phyloP scores from a whole-genome alignment of 2,113 vertebrate species.

The Alethe diademata region DNA sequence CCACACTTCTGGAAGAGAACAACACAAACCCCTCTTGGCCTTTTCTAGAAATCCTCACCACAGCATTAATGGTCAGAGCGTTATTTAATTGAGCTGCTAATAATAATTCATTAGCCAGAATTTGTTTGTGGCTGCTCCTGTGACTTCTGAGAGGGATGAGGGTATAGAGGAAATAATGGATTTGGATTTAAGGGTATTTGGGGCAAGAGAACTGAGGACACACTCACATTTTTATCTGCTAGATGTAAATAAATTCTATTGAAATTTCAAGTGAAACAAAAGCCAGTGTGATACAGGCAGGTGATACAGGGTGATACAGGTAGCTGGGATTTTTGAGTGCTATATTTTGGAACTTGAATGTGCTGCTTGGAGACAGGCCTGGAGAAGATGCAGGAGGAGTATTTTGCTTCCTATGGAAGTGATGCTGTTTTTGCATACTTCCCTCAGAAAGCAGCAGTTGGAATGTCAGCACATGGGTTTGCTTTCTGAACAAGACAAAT shows the following conservation, averaged over 20 bases:
- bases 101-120: neutral
- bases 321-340: neutral
- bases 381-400: neutral
- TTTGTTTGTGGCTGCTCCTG: neutral
- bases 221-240: neutral
- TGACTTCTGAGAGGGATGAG: neutral
- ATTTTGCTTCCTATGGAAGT: neutral
- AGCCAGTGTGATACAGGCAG: neutral
- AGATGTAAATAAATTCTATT: neutral
- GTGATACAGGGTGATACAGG: neutral
- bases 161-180: accelerated
- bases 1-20: neutral
- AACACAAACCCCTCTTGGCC: neutral
- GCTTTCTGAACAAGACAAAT: neutral
- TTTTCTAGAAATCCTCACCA: no score
- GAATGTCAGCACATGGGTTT: neutral
- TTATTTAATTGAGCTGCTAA: neutral
- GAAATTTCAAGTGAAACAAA: neutral
- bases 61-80: neutral
- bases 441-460: neutral
- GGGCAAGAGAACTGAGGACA: neutral
- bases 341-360: neutral
- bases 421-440: neutral
- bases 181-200: neutral
- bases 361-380: neutral